phyloP scores from a whole-genome alignment of 2,797 vertebrate genomes.

The Lepus oiostolus region DNA sequence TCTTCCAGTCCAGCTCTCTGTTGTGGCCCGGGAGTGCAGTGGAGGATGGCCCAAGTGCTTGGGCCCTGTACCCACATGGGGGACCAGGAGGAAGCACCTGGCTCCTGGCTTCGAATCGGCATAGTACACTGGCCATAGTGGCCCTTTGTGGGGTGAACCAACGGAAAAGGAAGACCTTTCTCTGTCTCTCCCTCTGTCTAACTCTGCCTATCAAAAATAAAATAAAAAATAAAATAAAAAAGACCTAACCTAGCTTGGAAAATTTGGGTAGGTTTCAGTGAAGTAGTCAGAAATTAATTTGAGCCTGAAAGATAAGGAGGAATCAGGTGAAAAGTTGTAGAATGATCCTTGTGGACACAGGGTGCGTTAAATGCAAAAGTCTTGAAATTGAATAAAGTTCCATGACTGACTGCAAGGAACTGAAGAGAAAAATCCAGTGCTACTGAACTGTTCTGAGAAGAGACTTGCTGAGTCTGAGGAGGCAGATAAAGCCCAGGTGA shows the following conservation, averaged over 20 bases:
- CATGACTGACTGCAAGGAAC: not conserved
- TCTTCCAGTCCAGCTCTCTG: no score
- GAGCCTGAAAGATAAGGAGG: not conserved
- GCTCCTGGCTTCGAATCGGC: no score
- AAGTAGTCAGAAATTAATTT: constrained; percentile 49
- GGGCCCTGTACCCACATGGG: no score
- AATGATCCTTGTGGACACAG: not conserved
- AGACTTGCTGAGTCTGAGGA: not conserved
- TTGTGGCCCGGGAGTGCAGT: no score
- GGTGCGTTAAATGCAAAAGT: not conserved
- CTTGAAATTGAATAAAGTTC: not conserved
- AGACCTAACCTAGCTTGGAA: not conserved
- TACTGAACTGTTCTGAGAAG: not conserved
- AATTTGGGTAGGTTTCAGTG: not conserved
- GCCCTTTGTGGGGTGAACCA: no score
- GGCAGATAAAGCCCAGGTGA: not conserved
- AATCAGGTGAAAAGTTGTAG: constrained; percentile 29
- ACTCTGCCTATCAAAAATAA: no score
- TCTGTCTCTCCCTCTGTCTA: no score
- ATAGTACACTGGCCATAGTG: no score
- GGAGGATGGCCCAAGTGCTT: no score
- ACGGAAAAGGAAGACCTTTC: no score
- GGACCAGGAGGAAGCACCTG: no score
- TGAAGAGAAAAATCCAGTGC: not conserved
- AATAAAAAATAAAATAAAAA: not conserved